Evolutionary conservation across 1,140 invertebrate genomes (phyloP), one percentile per base, ranked within the genome.

Genomic region (Orius insidiosus): DNA sequence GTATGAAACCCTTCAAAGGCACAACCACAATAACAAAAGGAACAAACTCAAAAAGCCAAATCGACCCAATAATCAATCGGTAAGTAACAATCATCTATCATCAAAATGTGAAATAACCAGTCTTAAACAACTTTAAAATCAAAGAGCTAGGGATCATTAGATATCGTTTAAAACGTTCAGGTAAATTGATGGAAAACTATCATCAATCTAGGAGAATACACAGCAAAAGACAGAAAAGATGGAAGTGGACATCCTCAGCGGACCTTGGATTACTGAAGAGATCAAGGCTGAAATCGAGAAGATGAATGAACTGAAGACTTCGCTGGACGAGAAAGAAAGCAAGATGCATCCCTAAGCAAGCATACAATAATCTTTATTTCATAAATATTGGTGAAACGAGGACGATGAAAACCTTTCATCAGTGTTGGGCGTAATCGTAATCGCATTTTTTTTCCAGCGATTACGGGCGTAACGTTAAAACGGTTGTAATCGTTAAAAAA

Each of bases 231-330:
- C 24, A 16, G 33, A 47, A 39, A 14, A 9, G 15, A 42, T 16
- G 6, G 34, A 66, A 61, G 64, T 64, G 53, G 48, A 61, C 44
- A 58, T 64, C 50, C 56, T 66, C 54, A 63, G 60, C 43, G 70
- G 70, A 49, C 66, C 68, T 31, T 71, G 68, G 68, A 66, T 71
- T 59, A 68, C 66, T 10, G 68, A 68, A 49, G 62, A 63, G 48
- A 68, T 70, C 55, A 66, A 67, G 47, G 63, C 56, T 54, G 68
- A 70, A 57, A 68, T 69, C 51, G 59, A 64, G 53, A 70, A 65
- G 54, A 69, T 68, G 51, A 68, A 67, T 52, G 66, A 68, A 52
- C 54, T 70, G 9, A 67, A 68, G 54, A 62, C 62, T 44, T 65
- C 63, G 54, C 64, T 66, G 44, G 68, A 67, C 52, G 66, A 67